Evolutionary conservation across 2,888 invertebrate genomes (phyloP).

Genomic region (Rhagium mordax): DNA sequence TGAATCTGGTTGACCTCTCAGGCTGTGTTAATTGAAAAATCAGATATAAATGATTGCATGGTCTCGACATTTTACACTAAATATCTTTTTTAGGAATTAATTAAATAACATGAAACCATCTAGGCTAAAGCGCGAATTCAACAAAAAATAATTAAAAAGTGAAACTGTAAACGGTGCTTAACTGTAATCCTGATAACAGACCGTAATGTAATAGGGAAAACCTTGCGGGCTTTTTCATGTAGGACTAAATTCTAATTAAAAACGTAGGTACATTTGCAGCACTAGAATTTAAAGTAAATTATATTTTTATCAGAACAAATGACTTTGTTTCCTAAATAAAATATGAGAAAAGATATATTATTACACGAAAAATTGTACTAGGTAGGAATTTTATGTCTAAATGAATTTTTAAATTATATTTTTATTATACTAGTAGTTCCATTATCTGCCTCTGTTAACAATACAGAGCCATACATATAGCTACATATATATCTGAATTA

Average conservation of each 20-base stretch:
- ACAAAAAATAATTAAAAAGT: slow-evolving; percentile 48
- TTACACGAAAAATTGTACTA: neutral
- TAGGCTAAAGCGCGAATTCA: slow-evolving; percentile 30
- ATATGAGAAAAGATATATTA: neutral
- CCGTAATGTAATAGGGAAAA: slow-evolving; percentile 41
- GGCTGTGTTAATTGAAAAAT: slow-evolving; percentile 3
- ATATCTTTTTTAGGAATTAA: neutral
- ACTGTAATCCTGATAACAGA: slow-evolving; percentile 41
- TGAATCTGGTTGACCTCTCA: neutral
- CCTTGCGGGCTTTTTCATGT: slow-evolving; percentile 37
- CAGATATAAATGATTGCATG: slow-evolving; percentile 3
- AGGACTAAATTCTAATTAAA: slow-evolving; percentile 43
- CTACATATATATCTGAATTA: no score
- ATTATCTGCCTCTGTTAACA: no score
- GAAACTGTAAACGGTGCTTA: slow-evolving; percentile 42
- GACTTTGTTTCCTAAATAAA: slow-evolving; percentile 8
- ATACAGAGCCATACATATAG: no score
- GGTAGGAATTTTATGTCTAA: no score
- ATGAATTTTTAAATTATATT: no score
- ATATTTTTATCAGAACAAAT: slow-evolving; percentile 24
- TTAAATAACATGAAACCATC: slow-evolving; percentile 7
- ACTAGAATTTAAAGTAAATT: slow-evolving; percentile 16
- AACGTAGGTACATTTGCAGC: slow-evolving; percentile 14
- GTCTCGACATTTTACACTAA: slow-evolving; percentile 1
- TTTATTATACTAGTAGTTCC: no score